These are phyloP conservation scores for Leptatherina wallacei DNA, from an alignment of 2,797 vertebrate species.

Conservation along the genomic window DNA sequence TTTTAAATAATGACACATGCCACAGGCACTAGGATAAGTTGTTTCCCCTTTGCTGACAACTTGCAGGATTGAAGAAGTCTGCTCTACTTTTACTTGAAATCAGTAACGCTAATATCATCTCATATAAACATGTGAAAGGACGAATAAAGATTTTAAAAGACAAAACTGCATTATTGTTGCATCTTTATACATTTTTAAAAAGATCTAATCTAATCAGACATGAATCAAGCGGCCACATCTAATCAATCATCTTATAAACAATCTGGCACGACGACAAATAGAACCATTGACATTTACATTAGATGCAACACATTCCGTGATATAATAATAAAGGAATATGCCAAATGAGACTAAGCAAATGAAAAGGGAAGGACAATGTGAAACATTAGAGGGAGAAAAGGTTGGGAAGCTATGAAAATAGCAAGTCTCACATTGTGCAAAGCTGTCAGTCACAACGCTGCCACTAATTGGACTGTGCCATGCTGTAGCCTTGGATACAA, in stretches of 20 bases:
- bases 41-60: conserved; percentile 67
- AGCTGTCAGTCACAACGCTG: conserved; percentile 41
- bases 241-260: background rate
- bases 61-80: conserved; percentile 57
- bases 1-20: conserved; percentile 64
- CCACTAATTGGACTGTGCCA: conserved; percentile 56
- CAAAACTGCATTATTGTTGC: background rate
- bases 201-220: background rate
- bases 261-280: background rate
- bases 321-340: background rate
- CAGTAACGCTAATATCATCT: conserved; percentile 39
- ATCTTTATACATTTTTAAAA: background rate
- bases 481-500: conserved; percentile 45
- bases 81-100: conserved; percentile 57
- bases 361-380: background rate
- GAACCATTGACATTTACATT: background rate
- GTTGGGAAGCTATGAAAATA: conserved; percentile 18
- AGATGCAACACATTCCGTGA: background rate
- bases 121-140: background rate
- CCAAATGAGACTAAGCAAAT: background rate
- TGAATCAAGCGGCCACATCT: background rate
- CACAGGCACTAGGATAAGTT: conserved; percentile 57
- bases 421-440: background rate
- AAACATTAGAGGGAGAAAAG: conserved; percentile 23
- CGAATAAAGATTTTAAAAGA: conserved; percentile 4